Percentiles rank a stretch among this genome's conserved stretches.
Conservation (phyloP, 2,797 vertebrate species). For the Synaphobranchus kaupii region DNA sequence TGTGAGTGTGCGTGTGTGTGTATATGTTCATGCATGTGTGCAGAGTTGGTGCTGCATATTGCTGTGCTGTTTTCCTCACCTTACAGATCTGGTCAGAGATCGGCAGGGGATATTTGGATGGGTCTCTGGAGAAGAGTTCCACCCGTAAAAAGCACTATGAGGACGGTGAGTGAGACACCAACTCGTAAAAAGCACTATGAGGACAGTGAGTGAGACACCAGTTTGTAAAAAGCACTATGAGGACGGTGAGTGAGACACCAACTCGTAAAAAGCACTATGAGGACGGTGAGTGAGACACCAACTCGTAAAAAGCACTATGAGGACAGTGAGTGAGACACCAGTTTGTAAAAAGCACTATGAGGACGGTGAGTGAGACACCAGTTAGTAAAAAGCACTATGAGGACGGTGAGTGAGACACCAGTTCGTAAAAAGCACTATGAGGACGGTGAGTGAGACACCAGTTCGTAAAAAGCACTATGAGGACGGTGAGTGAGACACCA, state of each 20-base stretch:
- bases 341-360: slow-evolving; percentile 78
- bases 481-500: slow-evolving; percentile 71
- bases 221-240: slow-evolving; percentile 78
- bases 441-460: slow-evolving; percentile 71
- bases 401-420: slow-evolving; percentile 71
- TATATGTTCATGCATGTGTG: neutral
- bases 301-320: too few species aligned
- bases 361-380: slow-evolving; percentile 71
- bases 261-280: too few species aligned
- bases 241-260: slow-evolving; percentile 71
- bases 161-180: slow-evolving; percentile 71
- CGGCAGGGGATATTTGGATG: slow-evolving; percentile 92
- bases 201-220: slow-evolving; percentile 71
- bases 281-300: slow-evolving; percentile 71
- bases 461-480: too few species aligned
- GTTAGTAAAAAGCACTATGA: too few species aligned
- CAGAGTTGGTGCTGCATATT: too few species aligned
- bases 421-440: too few species aligned
- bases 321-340: slow-evolving; percentile 71
- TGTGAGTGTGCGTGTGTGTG: neutral
- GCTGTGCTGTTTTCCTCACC: slow-evolving; percentile 9
- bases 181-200: too few species aligned
- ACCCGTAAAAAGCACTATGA: slow-evolving; percentile 87
- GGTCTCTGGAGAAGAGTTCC: slow-evolving; percentile 88
- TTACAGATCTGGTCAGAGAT: slow-evolving; percentile 94